Base-by-base conservation (phyloP, 2,888 invertebrate species). In the Drosophila cyrtoloma region DNA sequence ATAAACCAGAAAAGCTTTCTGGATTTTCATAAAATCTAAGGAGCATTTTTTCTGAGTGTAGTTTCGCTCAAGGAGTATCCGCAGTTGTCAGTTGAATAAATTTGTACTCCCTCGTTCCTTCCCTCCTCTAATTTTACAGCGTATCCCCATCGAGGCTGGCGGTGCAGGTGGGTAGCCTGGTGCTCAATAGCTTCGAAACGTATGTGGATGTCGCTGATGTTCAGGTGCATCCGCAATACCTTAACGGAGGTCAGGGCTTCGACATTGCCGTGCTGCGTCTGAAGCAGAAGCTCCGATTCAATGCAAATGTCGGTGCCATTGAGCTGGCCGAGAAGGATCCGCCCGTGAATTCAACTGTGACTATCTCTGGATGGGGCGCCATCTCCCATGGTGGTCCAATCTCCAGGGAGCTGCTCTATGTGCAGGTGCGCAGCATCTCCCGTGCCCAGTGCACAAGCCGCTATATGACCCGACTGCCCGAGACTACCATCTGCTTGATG, bases 321-420 rank as follows among this genome's bases (percentile, higher is more conserved):
- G n/a, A 73, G 3, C 73, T 93, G 66, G 82, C 88, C 33, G 70
- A n/a, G 5, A 28, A 35, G 1, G 86, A 81, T 50, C 85, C 91
- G 12, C 85, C 90, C 3, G 50, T 16, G 6, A 82, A 82, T 32
- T 65, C 80, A 19, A 37, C 50, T 2, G 79, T 93, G 0, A 35
- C 75, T 1, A 89, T 91, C 5, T 91, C 92, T 28, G 93, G 93
- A 53, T 93, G 92, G 92, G 93, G 93, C 14, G 82, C 83, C 44
- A 64, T 83, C 26, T 77, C 69, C 7, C 79, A 78, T 9, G 77
- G 77, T 14, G 93, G 93, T 1, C 71, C 77, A 10, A 58, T 80
- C 1, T 90, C 93, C 16, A 74, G 75, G 5, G 76, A 75, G 1
- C 70, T 93, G 56, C 91, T 92, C 50, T 91, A 77, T 44, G 84